A percentile compares a stretch with the other conserved stretches of the same genome.
Evolutionary conservation across 1,140 invertebrate genomes (phyloP).

Genomic region (Brachionus rubens): DNA sequence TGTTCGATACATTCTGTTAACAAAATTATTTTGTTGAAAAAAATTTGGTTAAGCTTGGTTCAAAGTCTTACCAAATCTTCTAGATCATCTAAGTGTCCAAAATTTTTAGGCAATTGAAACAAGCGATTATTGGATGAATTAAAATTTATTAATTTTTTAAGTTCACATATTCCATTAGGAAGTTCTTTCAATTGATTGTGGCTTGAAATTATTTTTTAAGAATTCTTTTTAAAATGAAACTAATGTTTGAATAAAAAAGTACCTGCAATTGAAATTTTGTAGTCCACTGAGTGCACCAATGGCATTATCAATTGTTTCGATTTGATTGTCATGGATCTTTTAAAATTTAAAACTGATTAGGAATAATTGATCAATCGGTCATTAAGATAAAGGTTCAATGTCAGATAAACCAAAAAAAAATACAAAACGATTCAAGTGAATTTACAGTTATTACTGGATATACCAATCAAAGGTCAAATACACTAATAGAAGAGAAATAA

Average conservation of each 20-base stretch:
- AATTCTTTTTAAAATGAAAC: too few relatives aligned
- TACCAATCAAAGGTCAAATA: too few relatives aligned
- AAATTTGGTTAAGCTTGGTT: neutral
- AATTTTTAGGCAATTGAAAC: constrained; percentile 53
- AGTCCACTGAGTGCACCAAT: constrained; percentile 52
- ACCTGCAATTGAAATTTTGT: constrained; percentile 58
- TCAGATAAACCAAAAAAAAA: too few relatives aligned
- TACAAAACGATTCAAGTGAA: too few relatives aligned
- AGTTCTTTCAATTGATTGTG: constrained; percentile 58
- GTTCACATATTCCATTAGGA: constrained; percentile 53
- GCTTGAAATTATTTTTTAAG: constrained; percentile 52
- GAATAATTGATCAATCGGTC: neutral
- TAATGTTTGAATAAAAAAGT: too few relatives aligned
- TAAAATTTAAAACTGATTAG: constrained; percentile 50
- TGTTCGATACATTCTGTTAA: constrained; percentile 67
- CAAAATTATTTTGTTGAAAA: neutral
- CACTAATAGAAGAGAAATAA: too few relatives aligned
- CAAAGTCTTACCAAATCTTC: constrained; percentile 62
- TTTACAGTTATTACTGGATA: too few relatives aligned
- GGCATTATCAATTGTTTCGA: constrained; percentile 63
- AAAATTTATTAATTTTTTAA: constrained; percentile 54
- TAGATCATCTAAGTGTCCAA: constrained; percentile 58
- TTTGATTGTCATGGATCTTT: constrained; percentile 75
- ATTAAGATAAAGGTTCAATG: neutral
- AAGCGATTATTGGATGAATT: constrained; percentile 58